Percentiles rank a stretch among this genome's conserved stretches.
Evolutionary conservation across 2,888 invertebrate species (phyloP).

Genomic region (Sclerodermus sp.): DNA sequence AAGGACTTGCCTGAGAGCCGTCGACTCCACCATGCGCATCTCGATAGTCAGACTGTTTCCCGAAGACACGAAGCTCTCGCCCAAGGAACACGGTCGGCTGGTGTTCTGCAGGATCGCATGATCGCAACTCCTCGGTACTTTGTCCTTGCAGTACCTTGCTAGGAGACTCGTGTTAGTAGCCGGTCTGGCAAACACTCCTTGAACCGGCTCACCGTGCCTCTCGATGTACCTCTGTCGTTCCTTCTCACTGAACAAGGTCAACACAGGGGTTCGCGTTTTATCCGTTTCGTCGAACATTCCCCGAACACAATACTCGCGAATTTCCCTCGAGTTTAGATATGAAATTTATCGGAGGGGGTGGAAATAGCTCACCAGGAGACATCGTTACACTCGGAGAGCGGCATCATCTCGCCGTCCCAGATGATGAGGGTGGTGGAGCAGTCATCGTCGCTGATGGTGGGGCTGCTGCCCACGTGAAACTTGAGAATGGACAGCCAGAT

Average conservation of each 20-base stretch:
- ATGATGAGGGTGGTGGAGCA: conserved; percentile 83
- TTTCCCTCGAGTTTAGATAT: too few relatives aligned
- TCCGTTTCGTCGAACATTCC: too few relatives aligned
- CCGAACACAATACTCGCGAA: too few relatives aligned
- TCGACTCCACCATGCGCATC: conserved; percentile 77
- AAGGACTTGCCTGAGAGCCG: conserved; percentile 82
- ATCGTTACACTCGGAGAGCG: conserved; percentile 79
- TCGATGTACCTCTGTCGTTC: conserved; percentile 47
- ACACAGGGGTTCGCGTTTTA: too few relatives aligned
- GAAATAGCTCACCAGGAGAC: conserved; percentile 70
- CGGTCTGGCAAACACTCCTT: conserved; percentile 51
- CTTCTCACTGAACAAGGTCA: conserved; percentile 47
- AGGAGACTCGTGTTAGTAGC: conserved; percentile 75
- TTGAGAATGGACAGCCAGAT: conserved; percentile 87
- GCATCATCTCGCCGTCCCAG: conserved; percentile 74
- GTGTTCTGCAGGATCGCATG: conserved; percentile 70
- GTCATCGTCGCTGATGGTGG: conserved; percentile 72
- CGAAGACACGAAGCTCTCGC: conserved; percentile 82
- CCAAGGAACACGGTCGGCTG: conserved; percentile 73
- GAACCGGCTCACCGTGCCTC: conserved; percentile 32
- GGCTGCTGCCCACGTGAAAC: conserved; percentile 76
- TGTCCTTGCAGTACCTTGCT: conserved; percentile 80
- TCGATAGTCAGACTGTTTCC: conserved; percentile 81
- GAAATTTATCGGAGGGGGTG: conserved; percentile 2
- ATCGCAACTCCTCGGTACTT: conserved; percentile 81